These are phyloP conservation scores for Aurelia sp. DNA, from an alignment of 30 jellyfish, hydroid and myxozoan genomes.

Conservation along the genomic window DNA sequence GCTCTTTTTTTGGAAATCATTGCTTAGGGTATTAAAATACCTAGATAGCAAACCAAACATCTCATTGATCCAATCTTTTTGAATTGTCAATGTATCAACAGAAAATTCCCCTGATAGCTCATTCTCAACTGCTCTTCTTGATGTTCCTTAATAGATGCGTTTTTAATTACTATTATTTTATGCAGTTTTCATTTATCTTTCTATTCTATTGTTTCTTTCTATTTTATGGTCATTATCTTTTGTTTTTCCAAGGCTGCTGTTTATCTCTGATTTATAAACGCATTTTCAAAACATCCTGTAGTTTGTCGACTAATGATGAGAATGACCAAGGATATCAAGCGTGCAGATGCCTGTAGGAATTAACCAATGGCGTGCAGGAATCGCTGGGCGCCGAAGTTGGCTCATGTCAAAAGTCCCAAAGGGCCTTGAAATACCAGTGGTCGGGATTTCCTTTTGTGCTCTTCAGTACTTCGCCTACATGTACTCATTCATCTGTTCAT, in stretches of 20 bases:
- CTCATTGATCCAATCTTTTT: slow-evolving; percentile 15
- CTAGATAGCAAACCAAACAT: slow-evolving; percentile 2
- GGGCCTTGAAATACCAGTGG: slow-evolving; percentile 54
- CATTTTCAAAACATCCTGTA: slow-evolving; percentile 18
- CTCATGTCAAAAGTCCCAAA: slow-evolving; percentile 28
- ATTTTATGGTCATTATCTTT: slow-evolving; percentile 2
- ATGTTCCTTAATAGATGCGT: too few species aligned
- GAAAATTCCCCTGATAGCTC: slow-evolving; percentile 12
- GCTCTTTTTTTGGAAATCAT: too few species aligned
- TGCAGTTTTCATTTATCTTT: background rate
- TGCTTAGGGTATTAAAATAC: too few species aligned
- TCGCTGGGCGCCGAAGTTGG: slow-evolving; percentile 24
- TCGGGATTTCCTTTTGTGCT: background rate
- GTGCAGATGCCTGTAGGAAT: slow-evolving; percentile 67
- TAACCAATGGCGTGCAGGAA: slow-evolving; percentile 64
- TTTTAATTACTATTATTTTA: too few species aligned
- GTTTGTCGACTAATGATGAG: slow-evolving; percentile 26
- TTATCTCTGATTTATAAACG: slow-evolving; percentile 13
- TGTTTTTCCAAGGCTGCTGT: slow-evolving; percentile 25
- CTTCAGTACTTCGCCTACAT: too few species aligned
- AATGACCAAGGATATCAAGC: background rate
- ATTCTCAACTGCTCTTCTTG: too few species aligned
- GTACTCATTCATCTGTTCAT: too few species aligned
- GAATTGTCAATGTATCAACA: background rate
- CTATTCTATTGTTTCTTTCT: slow-evolving; percentile 1